Evolutionary conservation across 2,888 invertebrate genomes (phyloP).

Genomic region (Sarcophaga variegata): DNA sequence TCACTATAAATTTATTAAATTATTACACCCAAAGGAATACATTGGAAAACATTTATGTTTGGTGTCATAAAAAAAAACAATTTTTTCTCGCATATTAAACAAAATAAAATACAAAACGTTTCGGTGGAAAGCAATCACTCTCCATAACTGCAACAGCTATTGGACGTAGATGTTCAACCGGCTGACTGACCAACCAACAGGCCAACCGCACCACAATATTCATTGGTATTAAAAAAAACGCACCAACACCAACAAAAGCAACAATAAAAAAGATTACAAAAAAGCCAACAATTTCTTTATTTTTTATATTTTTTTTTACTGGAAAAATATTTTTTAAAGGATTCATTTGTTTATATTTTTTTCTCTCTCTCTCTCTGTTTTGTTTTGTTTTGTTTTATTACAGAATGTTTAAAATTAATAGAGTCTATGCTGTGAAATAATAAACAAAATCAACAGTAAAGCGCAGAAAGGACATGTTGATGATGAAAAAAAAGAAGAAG

Average conservation of each 20-base stretch:
- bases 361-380: not conserved
- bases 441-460: slow-evolving; percentile 32
- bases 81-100: not conserved
- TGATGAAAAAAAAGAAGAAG: not conserved
- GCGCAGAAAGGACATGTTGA: not conserved
- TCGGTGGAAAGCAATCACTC: not conserved
- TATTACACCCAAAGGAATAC: slow-evolving; percentile 53
- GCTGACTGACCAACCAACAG: too few species aligned
- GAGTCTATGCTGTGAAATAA: slow-evolving; percentile 41
- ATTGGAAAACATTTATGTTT: slow-evolving; percentile 33
- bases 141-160: not conserved
- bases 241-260: not conserved
- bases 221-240: too few species aligned
- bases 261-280: slow-evolving; percentile 4
- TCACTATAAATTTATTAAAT: slow-evolving; percentile 50
- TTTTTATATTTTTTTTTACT: not conserved
- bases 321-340: not conserved
- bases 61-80: slow-evolving; percentile 8
- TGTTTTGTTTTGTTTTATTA: not conserved
- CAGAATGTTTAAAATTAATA: slow-evolving; percentile 36
- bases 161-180: slow-evolving; percentile 11
- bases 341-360: slow-evolving; percentile 5
- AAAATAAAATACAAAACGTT: not conserved
- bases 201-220: too few species aligned
- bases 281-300: slow-evolving; percentile 6